Percentiles rank a stretch among this genome's conserved stretches.
Evolutionary conservation across 2,113 vertebrate species (phyloP).

Genomic region (Helogale parvula): DNA sequence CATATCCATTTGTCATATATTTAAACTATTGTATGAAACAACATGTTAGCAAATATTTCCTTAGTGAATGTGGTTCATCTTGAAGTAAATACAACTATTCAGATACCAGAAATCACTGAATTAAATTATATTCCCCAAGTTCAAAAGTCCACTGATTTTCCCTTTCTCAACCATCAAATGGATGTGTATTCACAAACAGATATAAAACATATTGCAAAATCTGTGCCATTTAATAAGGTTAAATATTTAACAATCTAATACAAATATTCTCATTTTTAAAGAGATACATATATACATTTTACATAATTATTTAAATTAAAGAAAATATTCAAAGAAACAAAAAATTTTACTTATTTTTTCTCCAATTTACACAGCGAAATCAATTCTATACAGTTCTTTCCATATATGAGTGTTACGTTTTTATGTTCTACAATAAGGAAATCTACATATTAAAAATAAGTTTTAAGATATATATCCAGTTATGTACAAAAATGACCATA

Average conservation of each 20-base stretch:
- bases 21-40: not conserved
- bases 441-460: not conserved
- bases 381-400: not conserved
- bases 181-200: conserved; percentile 9
- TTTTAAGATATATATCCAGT: conserved; percentile 22
- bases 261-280: conserved; percentile 63
- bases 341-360: conserved; percentile 48
- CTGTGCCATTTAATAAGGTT: not conserved
- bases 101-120: not conserved
- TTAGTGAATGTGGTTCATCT: not conserved
- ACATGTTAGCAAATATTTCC: not conserved
- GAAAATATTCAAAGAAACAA: conserved; percentile 40
- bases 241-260: conserved; percentile 31
- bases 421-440: not conserved
- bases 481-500: conserved; percentile 47
- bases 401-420: conserved; percentile 4
- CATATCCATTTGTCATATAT: not conserved
- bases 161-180: not conserved
- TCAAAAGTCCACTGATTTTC: conserved; percentile 20
- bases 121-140: conserved; percentile 24
- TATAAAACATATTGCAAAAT: not conserved
- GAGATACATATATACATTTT: not conserved
- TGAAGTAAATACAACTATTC: not conserved
- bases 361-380: conserved; percentile 31
- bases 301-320: conserved; percentile 34